These are phyloP conservation scores for Babylonia areolata DNA, from an alignment of 1,140 invertebrate species.

Conservation along the genomic window DNA sequence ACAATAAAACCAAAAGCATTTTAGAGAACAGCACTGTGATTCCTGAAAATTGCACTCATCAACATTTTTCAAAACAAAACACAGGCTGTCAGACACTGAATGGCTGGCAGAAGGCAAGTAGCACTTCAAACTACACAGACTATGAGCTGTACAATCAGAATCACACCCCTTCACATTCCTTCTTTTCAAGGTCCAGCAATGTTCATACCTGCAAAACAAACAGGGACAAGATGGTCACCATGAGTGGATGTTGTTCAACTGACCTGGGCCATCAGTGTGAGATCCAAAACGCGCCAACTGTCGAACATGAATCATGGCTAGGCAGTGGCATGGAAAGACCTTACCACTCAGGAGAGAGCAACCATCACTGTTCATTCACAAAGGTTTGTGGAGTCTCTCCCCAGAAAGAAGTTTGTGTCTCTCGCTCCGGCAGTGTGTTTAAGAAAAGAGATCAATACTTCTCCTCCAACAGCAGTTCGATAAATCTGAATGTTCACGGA, in stretches of 20 bases:
- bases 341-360: background rate
- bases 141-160: background rate
- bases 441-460: background rate
- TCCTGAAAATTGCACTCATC: background rate
- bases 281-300: background rate
- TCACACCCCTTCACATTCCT: background rate
- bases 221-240: background rate
- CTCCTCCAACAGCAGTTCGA: too few relatives aligned
- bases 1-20: background rate
- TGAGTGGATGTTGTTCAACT: too few relatives aligned
- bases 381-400: background rate
- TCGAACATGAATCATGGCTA: background rate
- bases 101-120: background rate
- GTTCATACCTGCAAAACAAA: background rate
- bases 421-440: background rate
- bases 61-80: background rate
- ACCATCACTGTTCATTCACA: background rate
- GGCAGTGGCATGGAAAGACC: background rate
- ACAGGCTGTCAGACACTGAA: background rate
- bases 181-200: background rate
- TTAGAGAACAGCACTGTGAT: background rate
- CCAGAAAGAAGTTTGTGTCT: background rate
- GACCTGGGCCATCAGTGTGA: too few relatives aligned
- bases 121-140: background rate
- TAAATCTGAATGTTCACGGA: too few relatives aligned